A percentile compares a stretch with the other conserved stretches of the same genome.
Evolutionary conservation across 2,797 vertebrate genomes (phyloP).

Genomic region (Urocyon cinereoargenteus): DNA sequence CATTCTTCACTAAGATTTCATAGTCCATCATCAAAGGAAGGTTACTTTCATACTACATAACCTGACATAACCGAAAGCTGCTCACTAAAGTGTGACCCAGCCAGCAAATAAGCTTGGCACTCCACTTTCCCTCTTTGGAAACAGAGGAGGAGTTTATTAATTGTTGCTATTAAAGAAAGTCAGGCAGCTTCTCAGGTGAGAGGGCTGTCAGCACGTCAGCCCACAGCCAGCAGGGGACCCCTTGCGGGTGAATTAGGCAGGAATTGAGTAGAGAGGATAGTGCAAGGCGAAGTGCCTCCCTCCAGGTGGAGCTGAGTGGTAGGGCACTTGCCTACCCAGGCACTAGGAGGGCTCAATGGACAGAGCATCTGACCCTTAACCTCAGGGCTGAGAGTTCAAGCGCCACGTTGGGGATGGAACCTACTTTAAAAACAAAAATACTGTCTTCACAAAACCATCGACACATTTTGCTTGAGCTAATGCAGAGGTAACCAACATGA

Average conservation of each 20-base stretch:
- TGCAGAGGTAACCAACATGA: background rate
- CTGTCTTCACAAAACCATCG: background rate
- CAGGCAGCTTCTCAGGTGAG: slow-evolving; percentile 84
- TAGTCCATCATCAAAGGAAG: background rate
- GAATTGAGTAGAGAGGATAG: background rate
- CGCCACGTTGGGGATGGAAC: background rate
- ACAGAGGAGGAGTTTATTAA: slow-evolving; percentile 75
- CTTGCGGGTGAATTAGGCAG: slow-evolving; percentile 39
- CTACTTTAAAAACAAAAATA: background rate
- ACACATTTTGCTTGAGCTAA: background rate
- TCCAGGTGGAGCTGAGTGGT: background rate
- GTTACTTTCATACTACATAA: background rate
- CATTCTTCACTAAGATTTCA: background rate
- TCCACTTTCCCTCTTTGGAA: slow-evolving; percentile 73
- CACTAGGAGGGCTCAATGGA: background rate
- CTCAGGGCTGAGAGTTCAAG: background rate
- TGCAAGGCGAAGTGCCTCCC: slow-evolving; percentile 29
- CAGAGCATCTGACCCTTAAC: background rate
- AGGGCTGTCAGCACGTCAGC: slow-evolving; percentile 59
- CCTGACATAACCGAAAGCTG: slow-evolving; percentile 36
- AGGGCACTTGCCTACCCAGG: background rate
- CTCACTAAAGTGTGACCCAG: slow-evolving; percentile 32
- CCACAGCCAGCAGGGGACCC: slow-evolving; percentile 48
- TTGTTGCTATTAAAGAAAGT: slow-evolving; percentile 81
- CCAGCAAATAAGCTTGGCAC: slow-evolving; percentile 68